Conservation (phyloP, 1,140 invertebrate species). For the Tetramorium simillimum region DNA sequence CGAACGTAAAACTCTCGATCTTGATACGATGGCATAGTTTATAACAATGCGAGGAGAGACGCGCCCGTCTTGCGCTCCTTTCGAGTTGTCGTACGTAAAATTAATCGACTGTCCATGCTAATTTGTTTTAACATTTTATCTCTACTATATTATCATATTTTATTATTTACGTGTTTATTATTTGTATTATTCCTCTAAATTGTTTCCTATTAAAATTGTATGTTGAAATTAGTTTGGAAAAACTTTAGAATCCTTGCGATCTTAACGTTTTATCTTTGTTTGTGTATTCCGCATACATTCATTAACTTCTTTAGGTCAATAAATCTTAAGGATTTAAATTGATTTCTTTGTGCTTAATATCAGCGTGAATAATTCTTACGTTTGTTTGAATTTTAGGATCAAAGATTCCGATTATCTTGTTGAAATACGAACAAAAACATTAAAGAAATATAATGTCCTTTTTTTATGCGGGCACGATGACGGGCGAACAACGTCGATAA, state of each 20-base stretch:
- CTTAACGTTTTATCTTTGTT: not conserved
- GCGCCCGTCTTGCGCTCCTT: not conserved
- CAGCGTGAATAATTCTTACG: not conserved
- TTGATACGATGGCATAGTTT: conserved; percentile 16
- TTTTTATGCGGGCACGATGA: conserved; percentile 7
- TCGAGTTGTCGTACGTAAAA: conserved; percentile 1
- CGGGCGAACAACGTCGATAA: conserved; percentile 12
- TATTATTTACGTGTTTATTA: no score
- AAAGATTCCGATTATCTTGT: not conserved
- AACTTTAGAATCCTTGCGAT: not conserved
- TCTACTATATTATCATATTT: not conserved
- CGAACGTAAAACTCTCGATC: conserved; percentile 24
- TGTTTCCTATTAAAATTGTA: not conserved
- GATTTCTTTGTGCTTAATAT: not conserved
- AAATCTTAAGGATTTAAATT: not conserved
- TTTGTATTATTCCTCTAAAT: not conserved
- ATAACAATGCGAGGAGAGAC: not conserved
- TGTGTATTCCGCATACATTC: not conserved
- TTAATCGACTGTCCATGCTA: conserved; percentile 10
- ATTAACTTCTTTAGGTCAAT: not conserved
- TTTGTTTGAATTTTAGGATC: not conserved
- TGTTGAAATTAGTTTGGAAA: not conserved
- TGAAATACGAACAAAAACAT: not conserved
- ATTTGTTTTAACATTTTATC: not conserved
- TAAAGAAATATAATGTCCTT: not conserved